Percentiles rank a stretch among this genome's conserved stretches.
phyloP scores from a whole-genome alignment of 2,888 invertebrate genomes.

The Drosophila buzzatii region DNA sequence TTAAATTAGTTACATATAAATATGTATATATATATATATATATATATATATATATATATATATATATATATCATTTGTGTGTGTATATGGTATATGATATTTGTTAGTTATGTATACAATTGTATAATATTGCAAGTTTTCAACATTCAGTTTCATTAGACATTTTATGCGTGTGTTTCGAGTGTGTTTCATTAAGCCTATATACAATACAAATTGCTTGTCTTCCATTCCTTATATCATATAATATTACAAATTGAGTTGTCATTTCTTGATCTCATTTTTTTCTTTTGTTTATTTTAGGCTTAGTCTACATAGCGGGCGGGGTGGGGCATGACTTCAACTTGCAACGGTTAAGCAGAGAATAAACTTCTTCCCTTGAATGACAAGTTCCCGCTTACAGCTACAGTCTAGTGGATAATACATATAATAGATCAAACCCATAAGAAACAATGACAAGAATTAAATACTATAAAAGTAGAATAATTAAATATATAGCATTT shows the following conservation, averaged over 20 bases:
- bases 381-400: slow-evolving; percentile 46
- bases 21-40: slow-evolving; percentile 38
- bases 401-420: slow-evolving; percentile 52
- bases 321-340: background rate
- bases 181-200: slow-evolving; percentile 34
- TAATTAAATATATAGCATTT: background rate
- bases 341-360: slow-evolving; percentile 1
- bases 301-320: background rate
- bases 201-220: slow-evolving; percentile 74
- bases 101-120: slow-evolving; percentile 61
- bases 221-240: slow-evolving; percentile 59
- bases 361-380: slow-evolving; percentile 63
- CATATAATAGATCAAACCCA: slow-evolving; percentile 32
- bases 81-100: slow-evolving; percentile 28
- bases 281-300: slow-evolving; percentile 3
- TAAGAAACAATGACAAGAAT: slow-evolving; percentile 7
- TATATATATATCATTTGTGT: slow-evolving; percentile 22
- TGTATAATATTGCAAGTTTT: slow-evolving; percentile 76
- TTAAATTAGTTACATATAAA: slow-evolving; percentile 24
- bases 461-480: background rate
- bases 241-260: slow-evolving; percentile 81
- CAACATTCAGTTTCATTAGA: slow-evolving; percentile 63
- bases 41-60: slow-evolving; percentile 33
- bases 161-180: slow-evolving; percentile 38
- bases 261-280: slow-evolving; percentile 68